A percentile compares a stretch with the other conserved stretches of the same genome.
Conservation (phyloP, 2,888 invertebrate genomes). For the Brachycybe producta region DNA sequence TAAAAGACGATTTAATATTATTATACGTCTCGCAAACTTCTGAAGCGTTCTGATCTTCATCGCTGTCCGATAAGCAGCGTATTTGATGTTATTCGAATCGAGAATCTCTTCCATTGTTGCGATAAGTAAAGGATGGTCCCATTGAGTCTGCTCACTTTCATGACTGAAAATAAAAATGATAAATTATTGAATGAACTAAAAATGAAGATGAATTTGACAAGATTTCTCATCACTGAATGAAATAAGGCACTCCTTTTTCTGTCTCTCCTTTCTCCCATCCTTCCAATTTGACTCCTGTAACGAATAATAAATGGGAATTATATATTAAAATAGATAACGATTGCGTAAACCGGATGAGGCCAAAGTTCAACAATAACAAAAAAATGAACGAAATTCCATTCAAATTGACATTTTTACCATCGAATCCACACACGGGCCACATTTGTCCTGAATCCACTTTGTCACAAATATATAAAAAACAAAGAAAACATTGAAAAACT, state of each 20-base stretch:
- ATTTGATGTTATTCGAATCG: constrained; percentile 48
- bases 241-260: constrained; percentile 16
- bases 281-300: constrained; percentile 15
- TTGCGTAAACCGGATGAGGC: no score
- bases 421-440: constrained; percentile 12
- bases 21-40: constrained; percentile 49
- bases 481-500: not conserved
- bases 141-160: constrained; percentile 14
- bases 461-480: not conserved
- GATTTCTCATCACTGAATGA: constrained; percentile 11
- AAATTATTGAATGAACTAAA: not conserved
- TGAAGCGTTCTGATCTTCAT: constrained; percentile 53
- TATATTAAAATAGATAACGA: no score
- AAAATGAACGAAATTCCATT: not conserved
- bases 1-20: not conserved
- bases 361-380: not conserved
- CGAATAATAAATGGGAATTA: not conserved
- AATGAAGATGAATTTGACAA: not conserved
- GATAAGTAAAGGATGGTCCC: constrained; percentile 16
- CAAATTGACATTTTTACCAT: constrained; percentile 2
- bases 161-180: constrained; percentile 7
- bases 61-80: constrained; percentile 61
- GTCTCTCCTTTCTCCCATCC: constrained; percentile 16
- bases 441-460: not conserved
- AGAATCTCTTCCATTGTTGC: constrained; percentile 19